phyloP scores from a whole-genome alignment of 2,113 vertebrate genomes.

The Oncorhynchus gorbuscha region DNA sequence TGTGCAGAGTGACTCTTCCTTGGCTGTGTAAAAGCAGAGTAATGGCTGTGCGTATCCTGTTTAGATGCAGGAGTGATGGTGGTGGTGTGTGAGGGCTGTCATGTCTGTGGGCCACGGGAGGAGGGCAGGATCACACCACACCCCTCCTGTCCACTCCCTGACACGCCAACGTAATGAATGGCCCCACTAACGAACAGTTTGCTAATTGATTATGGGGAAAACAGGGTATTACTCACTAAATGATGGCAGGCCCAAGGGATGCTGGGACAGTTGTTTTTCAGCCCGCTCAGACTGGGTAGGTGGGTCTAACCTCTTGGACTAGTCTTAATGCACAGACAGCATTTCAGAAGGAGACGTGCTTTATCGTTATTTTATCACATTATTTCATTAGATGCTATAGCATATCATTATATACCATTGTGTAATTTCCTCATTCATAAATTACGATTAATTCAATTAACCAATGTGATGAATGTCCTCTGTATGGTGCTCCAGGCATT shows the following conservation, averaged over 20 bases:
- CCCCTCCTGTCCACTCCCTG: constrained; percentile 33
- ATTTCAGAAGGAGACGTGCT: constrained; percentile 16
- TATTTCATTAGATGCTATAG: constrained; percentile 40
- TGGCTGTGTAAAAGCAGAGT: constrained; percentile 35
- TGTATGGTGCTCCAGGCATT: constrained; percentile 42
- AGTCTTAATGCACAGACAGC: constrained; percentile 14
- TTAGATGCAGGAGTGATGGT: constrained; percentile 54
- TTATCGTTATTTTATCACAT: constrained; percentile 44
- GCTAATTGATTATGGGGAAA: constrained; percentile 78
- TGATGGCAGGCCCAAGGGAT: constrained; percentile 62
- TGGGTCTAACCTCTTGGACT: constrained; percentile 45
- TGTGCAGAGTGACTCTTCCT: constrained; percentile 14
- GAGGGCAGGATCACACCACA: constrained; percentile 9
- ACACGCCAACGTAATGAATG: constrained; percentile 67
- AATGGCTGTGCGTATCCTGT: constrained; percentile 29
- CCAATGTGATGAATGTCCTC: constrained; percentile 50
- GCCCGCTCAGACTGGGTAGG: constrained; percentile 38
- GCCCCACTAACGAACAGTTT: constrained; percentile 68
- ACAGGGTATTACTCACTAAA: constrained; percentile 70
- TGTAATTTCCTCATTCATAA: constrained; percentile 21
- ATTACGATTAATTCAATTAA: constrained; percentile 54
- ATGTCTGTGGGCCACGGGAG: constrained; percentile 48
- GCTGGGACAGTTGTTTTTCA: constrained; percentile 56
- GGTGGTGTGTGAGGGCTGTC: constrained; percentile 28
- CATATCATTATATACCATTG: constrained; percentile 20